Evolutionary conservation across 1,140 invertebrate genomes (phyloP).

Genomic region (Bombus waltoni): DNA sequence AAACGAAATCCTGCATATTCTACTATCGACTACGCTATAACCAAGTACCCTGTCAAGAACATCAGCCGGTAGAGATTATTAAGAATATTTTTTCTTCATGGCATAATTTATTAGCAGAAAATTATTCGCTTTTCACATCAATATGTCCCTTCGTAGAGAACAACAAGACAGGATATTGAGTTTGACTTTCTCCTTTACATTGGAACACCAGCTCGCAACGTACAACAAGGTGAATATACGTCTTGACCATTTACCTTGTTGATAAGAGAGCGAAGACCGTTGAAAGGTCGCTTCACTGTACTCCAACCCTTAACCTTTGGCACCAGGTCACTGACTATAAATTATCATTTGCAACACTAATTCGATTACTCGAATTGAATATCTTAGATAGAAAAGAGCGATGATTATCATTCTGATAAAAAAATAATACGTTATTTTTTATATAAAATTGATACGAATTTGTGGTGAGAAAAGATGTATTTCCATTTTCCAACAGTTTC

Average conservation of each 20-base stretch:
- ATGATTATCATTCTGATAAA: background rate
- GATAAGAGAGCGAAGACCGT: conserved; percentile 39
- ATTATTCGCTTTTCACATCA: background rate
- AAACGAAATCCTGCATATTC: background rate
- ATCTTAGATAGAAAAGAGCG: background rate
- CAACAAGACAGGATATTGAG: no score
- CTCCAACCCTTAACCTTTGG: conserved; percentile 51
- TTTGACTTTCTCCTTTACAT: background rate
- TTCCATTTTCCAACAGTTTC: background rate
- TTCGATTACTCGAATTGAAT: background rate
- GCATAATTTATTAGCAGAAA: background rate
- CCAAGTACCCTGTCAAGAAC: background rate
- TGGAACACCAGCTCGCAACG: no score
- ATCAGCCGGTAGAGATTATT: background rate
- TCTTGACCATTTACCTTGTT: conserved; percentile 23
- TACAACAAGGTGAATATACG: conserved; percentile 20
- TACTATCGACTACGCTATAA: background rate
- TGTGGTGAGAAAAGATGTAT: background rate
- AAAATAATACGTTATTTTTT: background rate
- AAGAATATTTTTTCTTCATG: background rate
- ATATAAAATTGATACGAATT: background rate
- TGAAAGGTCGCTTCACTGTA: conserved; percentile 32
- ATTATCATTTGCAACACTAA: conserved; percentile 5
- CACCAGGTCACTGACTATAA: conserved; percentile 2
- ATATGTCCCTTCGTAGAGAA: background rate